Conservation (phyloP, 2,797 vertebrate genomes). For the Dicrostonyx torquatus region DNA sequence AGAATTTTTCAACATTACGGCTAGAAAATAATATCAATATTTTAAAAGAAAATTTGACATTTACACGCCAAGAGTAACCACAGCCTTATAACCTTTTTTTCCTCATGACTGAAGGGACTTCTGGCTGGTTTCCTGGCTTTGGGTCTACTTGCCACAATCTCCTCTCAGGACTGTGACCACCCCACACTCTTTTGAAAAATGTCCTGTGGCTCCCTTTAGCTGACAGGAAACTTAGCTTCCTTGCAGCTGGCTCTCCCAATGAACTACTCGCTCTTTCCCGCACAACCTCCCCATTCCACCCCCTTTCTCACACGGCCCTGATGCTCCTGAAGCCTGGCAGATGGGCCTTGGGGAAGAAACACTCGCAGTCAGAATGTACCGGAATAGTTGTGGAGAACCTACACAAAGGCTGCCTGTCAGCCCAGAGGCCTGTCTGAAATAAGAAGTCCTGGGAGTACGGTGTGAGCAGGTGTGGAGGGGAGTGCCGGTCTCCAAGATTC, state of each 20-base stretch:
- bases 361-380: slow-evolving; percentile 15
- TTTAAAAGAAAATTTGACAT: slow-evolving; percentile 52
- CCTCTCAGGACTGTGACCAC: not conserved
- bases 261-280: not conserved
- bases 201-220: not conserved
- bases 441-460: not conserved
- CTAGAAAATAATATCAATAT: slow-evolving; percentile 53
- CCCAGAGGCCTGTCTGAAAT: not conserved
- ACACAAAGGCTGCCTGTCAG: not conserved
- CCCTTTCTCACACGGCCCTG: not conserved
- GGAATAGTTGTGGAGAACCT: slow-evolving; percentile 65
- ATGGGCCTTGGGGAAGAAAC: slow-evolving; percentile 20
- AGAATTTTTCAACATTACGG: not conserved
- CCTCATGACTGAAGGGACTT: not conserved
- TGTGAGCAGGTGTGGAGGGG: not conserved
- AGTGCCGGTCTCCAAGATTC: not conserved
- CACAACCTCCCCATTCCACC: not conserved
- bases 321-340: slow-evolving; percentile 37
- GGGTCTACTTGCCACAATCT: not conserved
- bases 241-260: not conserved
- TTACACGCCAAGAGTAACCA: slow-evolving; percentile 34
- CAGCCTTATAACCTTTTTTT: slow-evolving; percentile 48
- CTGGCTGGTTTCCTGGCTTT: slow-evolving; percentile 54
- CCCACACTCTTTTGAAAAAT: not conserved
- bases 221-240: not conserved